Conservation (phyloP, 2,888 invertebrate species). For the Polietes domitor region DNA sequence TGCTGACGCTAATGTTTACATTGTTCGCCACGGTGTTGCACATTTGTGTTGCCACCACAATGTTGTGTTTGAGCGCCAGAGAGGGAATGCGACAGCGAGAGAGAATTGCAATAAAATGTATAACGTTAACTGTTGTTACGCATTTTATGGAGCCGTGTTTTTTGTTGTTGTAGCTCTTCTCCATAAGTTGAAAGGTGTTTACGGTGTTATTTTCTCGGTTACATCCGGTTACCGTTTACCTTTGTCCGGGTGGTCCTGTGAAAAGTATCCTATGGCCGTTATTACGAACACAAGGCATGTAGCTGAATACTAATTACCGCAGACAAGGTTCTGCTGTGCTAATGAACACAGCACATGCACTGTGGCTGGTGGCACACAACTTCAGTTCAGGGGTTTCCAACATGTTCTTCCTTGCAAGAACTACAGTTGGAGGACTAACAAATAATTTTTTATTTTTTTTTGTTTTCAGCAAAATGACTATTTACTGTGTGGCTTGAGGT, state of each 20-base stretch:
- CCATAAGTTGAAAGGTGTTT: constrained; percentile 18
- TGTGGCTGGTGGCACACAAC: background rate
- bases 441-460: background rate
- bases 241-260: background rate
- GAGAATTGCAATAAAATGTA: constrained; percentile 51
- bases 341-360: background rate
- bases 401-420: background rate
- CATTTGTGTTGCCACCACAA: background rate
- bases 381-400: background rate
- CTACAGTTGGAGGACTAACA: background rate
- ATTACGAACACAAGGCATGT: no score
- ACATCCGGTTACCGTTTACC: background rate
- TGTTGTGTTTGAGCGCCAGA: background rate
- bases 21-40: constrained; percentile 8
- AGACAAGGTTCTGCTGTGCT: constrained; percentile 3
- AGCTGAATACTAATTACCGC: background rate
- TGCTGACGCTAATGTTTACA: background rate
- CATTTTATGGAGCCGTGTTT: constrained; percentile 34
- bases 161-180: background rate
- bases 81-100: background rate
- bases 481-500: background rate
- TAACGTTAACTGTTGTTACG: constrained; percentile 21
- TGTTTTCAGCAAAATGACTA: background rate
- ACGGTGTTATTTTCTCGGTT: constrained; percentile 20
- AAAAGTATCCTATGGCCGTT: background rate